These are phyloP conservation scores for Platycheirus rosarum DNA, from an alignment of 2,888 invertebrate genomes.

Conservation along the genomic window DNA sequence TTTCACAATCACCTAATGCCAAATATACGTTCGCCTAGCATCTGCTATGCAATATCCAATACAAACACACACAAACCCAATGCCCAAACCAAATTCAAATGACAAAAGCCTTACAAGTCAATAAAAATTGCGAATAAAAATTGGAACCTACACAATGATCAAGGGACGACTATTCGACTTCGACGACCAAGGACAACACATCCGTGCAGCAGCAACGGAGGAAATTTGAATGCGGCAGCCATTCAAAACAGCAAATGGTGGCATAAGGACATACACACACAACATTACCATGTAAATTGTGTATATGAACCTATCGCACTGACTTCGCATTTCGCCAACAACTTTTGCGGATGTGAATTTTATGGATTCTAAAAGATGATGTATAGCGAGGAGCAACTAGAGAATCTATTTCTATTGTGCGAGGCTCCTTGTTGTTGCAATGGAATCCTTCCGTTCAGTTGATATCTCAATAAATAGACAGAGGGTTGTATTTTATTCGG, in stretches of 20 bases:
- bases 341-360: constrained; percentile 44
- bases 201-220: constrained; percentile 14
- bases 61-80: background rate
- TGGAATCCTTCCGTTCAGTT: constrained; percentile 41
- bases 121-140: constrained; percentile 55
- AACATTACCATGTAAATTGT: constrained; percentile 1
- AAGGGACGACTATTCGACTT: constrained; percentile 24
- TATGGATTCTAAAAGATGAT: constrained; percentile 66
- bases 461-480: constrained; percentile 57
- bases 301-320: constrained; percentile 16
- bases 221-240: constrained; percentile 50
- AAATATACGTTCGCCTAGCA: constrained; percentile 34
- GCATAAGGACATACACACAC: constrained; percentile 26
- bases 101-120: constrained; percentile 70
- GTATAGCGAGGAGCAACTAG: constrained; percentile 26
- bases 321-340: constrained; percentile 41
- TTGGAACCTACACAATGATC: background rate
- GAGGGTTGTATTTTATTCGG: constrained; percentile 55
- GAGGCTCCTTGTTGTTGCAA: constrained; percentile 17
- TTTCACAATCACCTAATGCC: constrained; percentile 48
- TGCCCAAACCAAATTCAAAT: constrained; percentile 1
- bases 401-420: constrained; percentile 48
- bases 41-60: constrained; percentile 39
- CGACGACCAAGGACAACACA: constrained; percentile 11
- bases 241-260: constrained; percentile 38